Evolutionary conservation across 2,888 invertebrate species (phyloP).

Genomic region (Hypomecis punctinalis): DNA sequence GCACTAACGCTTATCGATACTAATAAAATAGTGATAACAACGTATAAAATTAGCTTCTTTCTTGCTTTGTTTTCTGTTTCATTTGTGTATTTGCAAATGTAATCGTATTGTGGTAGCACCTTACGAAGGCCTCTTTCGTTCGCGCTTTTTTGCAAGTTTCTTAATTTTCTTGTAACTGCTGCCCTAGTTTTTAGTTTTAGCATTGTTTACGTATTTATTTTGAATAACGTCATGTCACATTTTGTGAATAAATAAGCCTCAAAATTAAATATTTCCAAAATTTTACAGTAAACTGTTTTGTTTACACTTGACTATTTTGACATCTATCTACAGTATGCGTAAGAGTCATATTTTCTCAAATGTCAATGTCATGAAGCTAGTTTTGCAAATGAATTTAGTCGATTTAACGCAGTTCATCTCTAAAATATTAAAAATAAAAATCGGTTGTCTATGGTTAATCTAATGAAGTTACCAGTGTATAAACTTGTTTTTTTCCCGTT

Average conservation of each 20-base stretch:
- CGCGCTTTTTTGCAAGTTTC: constrained; percentile 61
- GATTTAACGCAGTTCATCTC: background rate
- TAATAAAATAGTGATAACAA: constrained; percentile 54
- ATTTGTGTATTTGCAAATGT: constrained; percentile 57
- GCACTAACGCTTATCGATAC: constrained; percentile 57
- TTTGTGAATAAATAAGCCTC: constrained; percentile 6
- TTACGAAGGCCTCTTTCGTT: constrained; percentile 60
- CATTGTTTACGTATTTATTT: constrained; percentile 27
- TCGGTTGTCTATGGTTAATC: constrained; percentile 1
- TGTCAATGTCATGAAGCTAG: background rate
- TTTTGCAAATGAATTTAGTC: background rate
- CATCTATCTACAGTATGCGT: background rate
- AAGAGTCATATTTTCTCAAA: background rate
- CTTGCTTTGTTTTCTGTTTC: constrained; percentile 51
- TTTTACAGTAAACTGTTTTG: constrained; percentile 6
- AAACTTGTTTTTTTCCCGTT: background rate
- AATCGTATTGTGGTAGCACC: constrained; percentile 57
- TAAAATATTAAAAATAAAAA: background rate
- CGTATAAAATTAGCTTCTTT: constrained; percentile 52
- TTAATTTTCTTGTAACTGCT: constrained; percentile 44
- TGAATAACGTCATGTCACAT: constrained; percentile 11
- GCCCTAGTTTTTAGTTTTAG: constrained; percentile 26
- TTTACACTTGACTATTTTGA: background rate
- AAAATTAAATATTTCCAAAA: background rate
- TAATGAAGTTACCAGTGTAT: background rate